Conservation (phyloP, 2,113 vertebrate species). For the Gracilinanus agilis region DNA sequence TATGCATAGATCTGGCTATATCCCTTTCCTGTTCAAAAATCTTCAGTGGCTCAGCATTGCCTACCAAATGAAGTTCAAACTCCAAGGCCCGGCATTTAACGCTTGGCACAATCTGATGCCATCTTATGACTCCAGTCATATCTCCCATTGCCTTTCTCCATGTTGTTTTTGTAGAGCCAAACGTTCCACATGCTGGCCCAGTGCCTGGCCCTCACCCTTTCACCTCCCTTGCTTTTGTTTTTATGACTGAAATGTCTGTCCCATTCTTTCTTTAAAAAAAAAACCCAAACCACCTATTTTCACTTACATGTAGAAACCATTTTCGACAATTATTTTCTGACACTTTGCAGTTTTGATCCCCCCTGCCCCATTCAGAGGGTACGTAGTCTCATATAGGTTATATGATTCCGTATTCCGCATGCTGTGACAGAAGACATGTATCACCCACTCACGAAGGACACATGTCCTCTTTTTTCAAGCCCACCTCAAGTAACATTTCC, state of each 20-base stretch:
- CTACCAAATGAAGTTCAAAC: not conserved
- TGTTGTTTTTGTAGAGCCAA: not conserved
- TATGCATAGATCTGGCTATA: not conserved
- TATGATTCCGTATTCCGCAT: too few species aligned
- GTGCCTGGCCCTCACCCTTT: not conserved
- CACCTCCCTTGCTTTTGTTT: not conserved
- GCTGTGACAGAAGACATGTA: too few species aligned
- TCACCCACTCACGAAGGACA: too few species aligned
- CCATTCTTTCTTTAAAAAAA: too few species aligned
- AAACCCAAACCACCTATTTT: too few species aligned
- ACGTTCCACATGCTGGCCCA: not conserved
- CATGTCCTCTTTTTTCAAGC: not conserved
- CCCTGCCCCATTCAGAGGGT: too few species aligned
- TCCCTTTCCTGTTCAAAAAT: not conserved
- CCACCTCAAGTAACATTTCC: not conserved
- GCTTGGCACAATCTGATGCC: not conserved
- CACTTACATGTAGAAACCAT: too few species aligned
- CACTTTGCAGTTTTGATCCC: too few species aligned
- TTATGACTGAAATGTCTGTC: not conserved
- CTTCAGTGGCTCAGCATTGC: not conserved
- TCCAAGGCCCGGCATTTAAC: not conserved
- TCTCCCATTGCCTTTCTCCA: not conserved
- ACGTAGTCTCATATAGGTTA: too few species aligned
- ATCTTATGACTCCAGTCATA: not conserved
- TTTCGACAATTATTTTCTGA: too few species aligned